These are phyloP conservation scores for Desoria tigrina DNA, from an alignment of 2,888 invertebrate genomes.

Conservation along the genomic window DNA sequence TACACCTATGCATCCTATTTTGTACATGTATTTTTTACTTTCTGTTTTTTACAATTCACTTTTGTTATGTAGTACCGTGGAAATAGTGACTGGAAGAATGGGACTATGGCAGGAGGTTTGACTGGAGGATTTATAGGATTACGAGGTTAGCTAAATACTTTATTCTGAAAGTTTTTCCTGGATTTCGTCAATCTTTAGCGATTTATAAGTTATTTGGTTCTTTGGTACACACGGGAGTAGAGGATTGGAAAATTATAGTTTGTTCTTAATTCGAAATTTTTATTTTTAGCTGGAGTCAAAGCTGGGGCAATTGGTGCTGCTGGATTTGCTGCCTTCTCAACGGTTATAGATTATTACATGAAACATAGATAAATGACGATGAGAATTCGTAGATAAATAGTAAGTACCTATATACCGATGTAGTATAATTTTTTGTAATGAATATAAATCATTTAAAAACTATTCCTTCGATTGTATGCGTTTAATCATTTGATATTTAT, in stretches of 20 bases:
- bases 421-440: no score
- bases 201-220: constrained; percentile 1
- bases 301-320: constrained; percentile 92
- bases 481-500: no score
- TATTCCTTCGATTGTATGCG: no score
- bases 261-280: background rate
- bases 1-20: no score
- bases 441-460: no score
- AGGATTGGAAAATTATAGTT: no score
- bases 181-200: no score
- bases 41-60: no score
- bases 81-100: constrained; percentile 95
- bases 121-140: constrained; percentile 90
- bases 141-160: constrained; percentile 67
- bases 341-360: constrained; percentile 95
- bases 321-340: constrained; percentile 96
- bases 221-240: background rate
- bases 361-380: constrained; percentile 54
- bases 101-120: constrained; percentile 88
- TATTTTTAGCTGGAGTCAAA: constrained; percentile 80
- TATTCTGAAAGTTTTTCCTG: no score
- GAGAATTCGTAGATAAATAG: no score
- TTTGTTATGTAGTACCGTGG: constrained; percentile 74
- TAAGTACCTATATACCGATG: no score
- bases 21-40: constrained; percentile 13